phyloP scores from a whole-genome alignment of 2,888 invertebrate species.

The Mythimna ferrago region DNA sequence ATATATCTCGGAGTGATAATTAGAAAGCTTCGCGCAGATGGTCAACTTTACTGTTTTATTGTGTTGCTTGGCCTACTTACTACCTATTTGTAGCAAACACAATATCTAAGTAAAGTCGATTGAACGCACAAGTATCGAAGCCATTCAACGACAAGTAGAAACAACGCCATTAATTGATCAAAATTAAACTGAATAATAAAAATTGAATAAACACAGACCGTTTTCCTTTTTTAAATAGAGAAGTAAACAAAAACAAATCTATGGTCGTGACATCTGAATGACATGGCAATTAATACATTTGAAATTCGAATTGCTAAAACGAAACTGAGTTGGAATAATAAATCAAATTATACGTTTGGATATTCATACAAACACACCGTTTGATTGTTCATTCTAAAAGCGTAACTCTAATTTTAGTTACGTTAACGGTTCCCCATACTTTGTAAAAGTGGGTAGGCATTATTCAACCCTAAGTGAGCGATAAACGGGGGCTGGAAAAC shows the following conservation, averaged over 20 bases:
- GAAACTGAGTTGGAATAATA: constrained; percentile 40
- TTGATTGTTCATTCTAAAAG: constrained; percentile 53
- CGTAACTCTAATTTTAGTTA: constrained; percentile 61
- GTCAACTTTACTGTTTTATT: constrained; percentile 31
- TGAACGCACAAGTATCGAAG: constrained; percentile 16
- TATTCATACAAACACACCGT: constrained; percentile 40
- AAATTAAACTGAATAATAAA: constrained; percentile 14
- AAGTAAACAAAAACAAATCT: constrained; percentile 21
- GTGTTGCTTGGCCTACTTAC: constrained; percentile 33
- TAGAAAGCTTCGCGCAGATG: constrained; percentile 7
- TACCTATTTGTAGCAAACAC: constrained; percentile 20
- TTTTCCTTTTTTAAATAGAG: constrained; percentile 11
- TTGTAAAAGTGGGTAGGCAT: constrained; percentile 53
- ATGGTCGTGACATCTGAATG: constrained; percentile 36
- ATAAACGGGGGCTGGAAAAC: constrained; percentile 65
- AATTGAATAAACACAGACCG: not conserved
- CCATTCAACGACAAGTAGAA: constrained; percentile 8
- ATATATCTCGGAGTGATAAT: not conserved
- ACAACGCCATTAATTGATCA: constrained; percentile 2
- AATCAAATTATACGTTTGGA: constrained; percentile 47
- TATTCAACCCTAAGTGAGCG: constrained; percentile 66
- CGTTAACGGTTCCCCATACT: constrained; percentile 41
- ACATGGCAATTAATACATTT: constrained; percentile 30
- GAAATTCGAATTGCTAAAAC: constrained; percentile 44
- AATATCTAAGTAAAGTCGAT: constrained; percentile 24